Evolutionary conservation across 1,140 invertebrate species (phyloP).

Genomic region (Drepana arcuata): DNA sequence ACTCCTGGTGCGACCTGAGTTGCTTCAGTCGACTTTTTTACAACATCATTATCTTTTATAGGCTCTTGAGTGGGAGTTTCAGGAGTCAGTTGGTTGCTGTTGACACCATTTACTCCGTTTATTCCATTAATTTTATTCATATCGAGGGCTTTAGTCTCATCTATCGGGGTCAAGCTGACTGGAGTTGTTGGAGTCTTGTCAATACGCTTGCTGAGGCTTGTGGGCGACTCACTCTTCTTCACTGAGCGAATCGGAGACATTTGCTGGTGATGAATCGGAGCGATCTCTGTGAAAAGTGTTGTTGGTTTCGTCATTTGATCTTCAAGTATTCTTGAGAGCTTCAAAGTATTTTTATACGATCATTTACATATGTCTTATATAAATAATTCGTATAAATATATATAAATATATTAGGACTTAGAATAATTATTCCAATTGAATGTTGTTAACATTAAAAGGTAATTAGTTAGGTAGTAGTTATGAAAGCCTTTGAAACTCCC

Average conservation of each 20-base stretch:
- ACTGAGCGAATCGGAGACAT: conserved; percentile 65
- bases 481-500: conserved; percentile 13
- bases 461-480: too few species aligned
- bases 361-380: too few species aligned
- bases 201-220: conserved; percentile 56
- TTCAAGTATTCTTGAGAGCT: conserved; percentile 20
- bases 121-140: conserved; percentile 52
- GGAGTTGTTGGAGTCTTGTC: conserved; percentile 69
- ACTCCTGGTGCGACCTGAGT: conserved; percentile 63
- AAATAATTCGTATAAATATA: too few species aligned
- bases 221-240: conserved; percentile 66
- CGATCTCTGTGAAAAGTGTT: conserved; percentile 67
- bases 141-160: conserved; percentile 64
- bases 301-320: conserved; percentile 10
- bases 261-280: conserved; percentile 67
- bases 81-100: conserved; percentile 53
- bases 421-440: too few species aligned
- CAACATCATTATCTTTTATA: conserved; percentile 43
- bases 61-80: conserved; percentile 54
- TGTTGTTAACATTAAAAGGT: too few species aligned
- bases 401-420: too few species aligned
- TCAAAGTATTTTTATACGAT: too few species aligned
- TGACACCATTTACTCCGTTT: conserved; percentile 37
- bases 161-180: conserved; percentile 64
- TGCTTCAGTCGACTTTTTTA: conserved; percentile 63